A percentile compares a stretch with the other conserved stretches of the same genome.
Conservation (phyloP, 2,797 vertebrate species). For the Trematomus bernacchii region DNA sequence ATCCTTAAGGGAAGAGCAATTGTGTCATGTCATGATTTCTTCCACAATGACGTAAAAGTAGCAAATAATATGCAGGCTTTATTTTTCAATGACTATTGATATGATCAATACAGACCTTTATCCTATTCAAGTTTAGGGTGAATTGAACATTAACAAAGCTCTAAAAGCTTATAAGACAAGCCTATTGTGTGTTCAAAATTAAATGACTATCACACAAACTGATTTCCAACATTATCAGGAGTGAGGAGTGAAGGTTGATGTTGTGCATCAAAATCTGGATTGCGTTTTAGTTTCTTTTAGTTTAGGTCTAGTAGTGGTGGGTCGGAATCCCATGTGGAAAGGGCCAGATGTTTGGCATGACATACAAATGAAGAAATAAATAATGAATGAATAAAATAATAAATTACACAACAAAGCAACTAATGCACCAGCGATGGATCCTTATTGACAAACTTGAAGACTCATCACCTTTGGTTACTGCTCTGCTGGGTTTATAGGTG, state of each 20-base stretch:
- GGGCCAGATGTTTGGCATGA: background rate
- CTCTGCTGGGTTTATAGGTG: background rate
- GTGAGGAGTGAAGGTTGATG: too few species aligned
- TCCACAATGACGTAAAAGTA: too few species aligned
- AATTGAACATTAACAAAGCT: too few species aligned
- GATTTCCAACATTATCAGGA: too few species aligned
- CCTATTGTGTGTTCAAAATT: too few species aligned
- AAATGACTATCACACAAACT: too few species aligned
- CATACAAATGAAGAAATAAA: background rate
- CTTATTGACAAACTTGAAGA: background rate
- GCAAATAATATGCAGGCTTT: too few species aligned
- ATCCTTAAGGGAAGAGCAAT: background rate
- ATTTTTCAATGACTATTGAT: background rate
- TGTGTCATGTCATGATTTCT: background rate
- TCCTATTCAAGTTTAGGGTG: too few species aligned
- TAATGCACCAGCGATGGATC: background rate
- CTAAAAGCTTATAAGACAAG: too few species aligned
- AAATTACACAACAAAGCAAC: slow-evolving; percentile 9
- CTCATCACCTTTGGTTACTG: background rate
- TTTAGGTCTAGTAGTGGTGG: background rate
- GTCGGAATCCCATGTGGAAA: background rate
- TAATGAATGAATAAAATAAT: background rate
- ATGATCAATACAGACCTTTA: background rate
- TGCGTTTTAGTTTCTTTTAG: background rate
- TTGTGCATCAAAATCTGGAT: too few species aligned